phyloP scores from a whole-genome alignment of 2,113 vertebrate genomes.

The Otocyon megalotis region DNA sequence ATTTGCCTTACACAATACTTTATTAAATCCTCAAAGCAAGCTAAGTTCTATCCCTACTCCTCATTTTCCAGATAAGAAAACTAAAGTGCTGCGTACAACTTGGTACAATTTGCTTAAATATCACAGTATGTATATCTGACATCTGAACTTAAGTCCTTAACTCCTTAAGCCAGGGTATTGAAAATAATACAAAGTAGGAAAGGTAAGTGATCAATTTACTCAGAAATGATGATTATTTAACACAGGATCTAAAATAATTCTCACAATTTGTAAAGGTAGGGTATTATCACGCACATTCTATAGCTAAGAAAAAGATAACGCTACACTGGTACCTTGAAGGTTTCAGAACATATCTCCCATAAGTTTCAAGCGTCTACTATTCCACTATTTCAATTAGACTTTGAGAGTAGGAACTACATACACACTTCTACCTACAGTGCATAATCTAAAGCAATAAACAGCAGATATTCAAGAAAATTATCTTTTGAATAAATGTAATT shows the following conservation, averaged over 20 bases:
- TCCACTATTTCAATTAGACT: background rate
- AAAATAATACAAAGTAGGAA: background rate
- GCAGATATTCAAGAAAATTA: constrained; percentile 44
- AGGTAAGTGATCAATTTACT: background rate
- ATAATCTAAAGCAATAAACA: constrained; percentile 16
- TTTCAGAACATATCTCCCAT: background rate
- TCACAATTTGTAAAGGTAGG: background rate
- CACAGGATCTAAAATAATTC: background rate
- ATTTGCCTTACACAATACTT: background rate
- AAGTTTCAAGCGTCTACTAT: background rate
- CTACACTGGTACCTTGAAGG: background rate
- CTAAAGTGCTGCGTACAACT: background rate
- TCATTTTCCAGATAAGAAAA: constrained; percentile 4
- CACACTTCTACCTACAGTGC: background rate
- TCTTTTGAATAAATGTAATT: constrained; percentile 12
- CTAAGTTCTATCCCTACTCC: background rate
- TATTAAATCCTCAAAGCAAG: constrained; percentile 5
- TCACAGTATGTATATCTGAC: background rate
- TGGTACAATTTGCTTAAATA: background rate
- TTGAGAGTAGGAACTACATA: background rate
- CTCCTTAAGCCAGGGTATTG: background rate
- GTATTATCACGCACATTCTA: background rate
- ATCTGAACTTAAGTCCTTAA: constrained; percentile 1
- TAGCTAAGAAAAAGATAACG: background rate
- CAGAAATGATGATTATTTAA: constrained; percentile 39